Percentiles rank a stretch among this genome's conserved stretches.
These are phyloP conservation scores for Cryptotermes secundus DNA, from an alignment of 1,140 invertebrate genomes.

Conservation along the genomic window DNA sequence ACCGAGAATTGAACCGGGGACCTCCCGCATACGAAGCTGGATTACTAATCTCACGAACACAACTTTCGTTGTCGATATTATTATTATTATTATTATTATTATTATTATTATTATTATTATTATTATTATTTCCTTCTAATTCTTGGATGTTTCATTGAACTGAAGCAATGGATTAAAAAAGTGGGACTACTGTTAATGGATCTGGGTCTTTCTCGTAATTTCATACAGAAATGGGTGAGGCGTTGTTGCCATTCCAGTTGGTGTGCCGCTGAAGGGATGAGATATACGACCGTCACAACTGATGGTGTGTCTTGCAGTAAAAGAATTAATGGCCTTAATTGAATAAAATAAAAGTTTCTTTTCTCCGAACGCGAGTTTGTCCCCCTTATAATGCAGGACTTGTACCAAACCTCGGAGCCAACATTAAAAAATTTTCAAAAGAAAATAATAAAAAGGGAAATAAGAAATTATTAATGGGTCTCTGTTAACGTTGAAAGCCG, in stretches of 20 bases:
- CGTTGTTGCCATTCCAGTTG: not conserved
- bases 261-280: not conserved
- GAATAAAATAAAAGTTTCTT: slow-evolving; percentile 1
- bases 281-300: not conserved
- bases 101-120: no score
- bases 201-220: no score
- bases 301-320: not conserved
- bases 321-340: slow-evolving; percentile 9
- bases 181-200: no score
- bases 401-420: slow-evolving; percentile 2
- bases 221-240: not conserved
- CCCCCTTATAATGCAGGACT: not conserved
- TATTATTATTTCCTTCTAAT: no score
- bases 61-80: no score
- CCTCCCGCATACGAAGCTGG: no score
- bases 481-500: slow-evolving; percentile 18
- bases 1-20: no score
- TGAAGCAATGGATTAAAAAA: no score
- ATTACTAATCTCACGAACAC: no score
- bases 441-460: slow-evolving; percentile 11
- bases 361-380: not conserved
- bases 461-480: slow-evolving; percentile 18
- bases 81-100: no score
- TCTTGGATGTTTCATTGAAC: no score
- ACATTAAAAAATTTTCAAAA: slow-evolving; percentile 5